Percentiles rank a stretch among this genome's conserved stretches.
Conservation (phyloP, 1,140 invertebrate species). For the Trachymyrmex cornetzi region DNA sequence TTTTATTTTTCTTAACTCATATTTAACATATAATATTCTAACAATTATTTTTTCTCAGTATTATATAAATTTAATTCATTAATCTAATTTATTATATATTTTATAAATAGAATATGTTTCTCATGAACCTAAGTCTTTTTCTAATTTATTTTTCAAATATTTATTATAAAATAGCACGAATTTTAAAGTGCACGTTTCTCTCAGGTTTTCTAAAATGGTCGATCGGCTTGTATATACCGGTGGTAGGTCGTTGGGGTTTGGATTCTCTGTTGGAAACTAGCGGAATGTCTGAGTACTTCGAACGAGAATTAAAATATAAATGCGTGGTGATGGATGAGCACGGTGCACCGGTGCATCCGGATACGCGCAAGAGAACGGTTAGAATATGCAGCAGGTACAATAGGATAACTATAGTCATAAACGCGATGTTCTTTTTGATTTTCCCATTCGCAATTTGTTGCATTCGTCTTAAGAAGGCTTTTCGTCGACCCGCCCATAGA, state of each 20-base stretch:
- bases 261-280: slow-evolving; percentile 49
- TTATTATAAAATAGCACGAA: too few species aligned
- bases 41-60: neutral
- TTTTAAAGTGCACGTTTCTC: neutral
- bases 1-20: neutral
- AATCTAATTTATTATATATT: too few species aligned
- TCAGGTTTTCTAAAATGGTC: slow-evolving; percentile 70
- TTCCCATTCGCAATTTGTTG: slow-evolving; percentile 69
- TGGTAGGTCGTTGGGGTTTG: slow-evolving; percentile 70
- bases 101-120: too few species aligned
- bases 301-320: slow-evolving; percentile 60
- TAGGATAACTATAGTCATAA: slow-evolving; percentile 27
- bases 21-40: neutral
- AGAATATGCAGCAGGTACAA: slow-evolving; percentile 68
- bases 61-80: neutral
- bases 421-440: slow-evolving; percentile 69
- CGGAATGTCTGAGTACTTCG: slow-evolving; percentile 55
- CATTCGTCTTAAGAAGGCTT: slow-evolving; percentile 28
- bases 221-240: slow-evolving; percentile 65
- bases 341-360: slow-evolving; percentile 67
- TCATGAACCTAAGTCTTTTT: too few species aligned
- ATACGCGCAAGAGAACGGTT: slow-evolving; percentile 66
- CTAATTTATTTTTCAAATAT: too few species aligned
- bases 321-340: slow-evolving; percentile 47
- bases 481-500: neutral